These are phyloP conservation scores for Heliopora coerulea DNA, from an alignment of 92 coral and sea anemone genomes.

Conservation along the genomic window DNA sequence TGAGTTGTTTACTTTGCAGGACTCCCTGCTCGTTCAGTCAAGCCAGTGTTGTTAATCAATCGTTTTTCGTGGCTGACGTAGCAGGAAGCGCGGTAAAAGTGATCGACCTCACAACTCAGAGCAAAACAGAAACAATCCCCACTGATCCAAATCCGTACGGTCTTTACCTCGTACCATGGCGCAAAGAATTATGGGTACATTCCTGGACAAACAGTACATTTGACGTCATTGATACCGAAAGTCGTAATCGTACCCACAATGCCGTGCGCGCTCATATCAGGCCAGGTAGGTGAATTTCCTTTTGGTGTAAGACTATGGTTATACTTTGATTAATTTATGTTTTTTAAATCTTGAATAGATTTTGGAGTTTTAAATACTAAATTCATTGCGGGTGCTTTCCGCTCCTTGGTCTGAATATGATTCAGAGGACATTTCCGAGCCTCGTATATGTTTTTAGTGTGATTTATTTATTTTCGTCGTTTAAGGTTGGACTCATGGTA, in stretches of 20 bases:
- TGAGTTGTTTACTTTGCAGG: not conserved
- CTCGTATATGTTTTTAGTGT: too few relatives aligned
- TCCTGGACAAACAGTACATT: slow-evolving; percentile 50
- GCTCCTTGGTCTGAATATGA: too few relatives aligned
- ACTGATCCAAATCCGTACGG: slow-evolving; percentile 49
- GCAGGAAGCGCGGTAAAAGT: slow-evolving; percentile 55
- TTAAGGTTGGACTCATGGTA: not conserved
- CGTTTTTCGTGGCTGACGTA: slow-evolving; percentile 46
- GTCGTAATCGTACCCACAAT: slow-evolving; percentile 46
- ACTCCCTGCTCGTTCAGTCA: slow-evolving; percentile 42
- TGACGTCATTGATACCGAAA: slow-evolving; percentile 53
- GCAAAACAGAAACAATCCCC: slow-evolving; percentile 47
- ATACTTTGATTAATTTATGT: too few relatives aligned
- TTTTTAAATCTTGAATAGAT: too few relatives aligned
- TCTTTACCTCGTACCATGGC: slow-evolving; percentile 48
- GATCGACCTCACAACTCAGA: slow-evolving; percentile 40
- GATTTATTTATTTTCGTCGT: not conserved
- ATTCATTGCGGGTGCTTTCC: too few relatives aligned
- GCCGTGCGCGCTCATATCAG: slow-evolving; percentile 57
- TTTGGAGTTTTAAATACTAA: too few relatives aligned
- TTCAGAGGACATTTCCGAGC: too few relatives aligned
- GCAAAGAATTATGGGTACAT: slow-evolving; percentile 63
- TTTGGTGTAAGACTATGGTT: not conserved
- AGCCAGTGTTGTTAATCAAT: slow-evolving; percentile 34
- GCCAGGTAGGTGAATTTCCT: slow-evolving; percentile 34